Percentiles rank a stretch among this genome's conserved stretches.
Conservation (phyloP, 2,113 vertebrate species). For the Pithys albifrons region DNA sequence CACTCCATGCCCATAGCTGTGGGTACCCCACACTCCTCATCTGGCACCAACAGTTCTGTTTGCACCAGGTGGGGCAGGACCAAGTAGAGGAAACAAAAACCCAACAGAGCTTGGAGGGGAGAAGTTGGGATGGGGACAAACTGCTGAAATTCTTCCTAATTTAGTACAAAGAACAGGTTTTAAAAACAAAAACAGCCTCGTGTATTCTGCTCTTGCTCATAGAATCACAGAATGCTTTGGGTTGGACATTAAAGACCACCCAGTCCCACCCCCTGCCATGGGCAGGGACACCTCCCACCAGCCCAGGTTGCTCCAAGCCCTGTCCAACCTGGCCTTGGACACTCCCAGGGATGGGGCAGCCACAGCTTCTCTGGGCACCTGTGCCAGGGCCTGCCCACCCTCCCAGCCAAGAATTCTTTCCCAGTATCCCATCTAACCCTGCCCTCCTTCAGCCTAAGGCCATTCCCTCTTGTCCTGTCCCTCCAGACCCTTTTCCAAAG, state of each 20-base stretch:
- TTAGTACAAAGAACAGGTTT: not conserved
- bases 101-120: accelerated
- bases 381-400: not conserved
- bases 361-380: not conserved
- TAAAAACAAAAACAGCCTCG: not conserved
- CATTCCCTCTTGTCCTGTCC: not conserved
- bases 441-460: not conserved
- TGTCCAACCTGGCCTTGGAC: not conserved
- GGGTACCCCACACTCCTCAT: not conserved
- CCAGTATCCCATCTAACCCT: not conserved
- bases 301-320: not conserved
- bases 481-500: not conserved
- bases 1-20: not conserved
- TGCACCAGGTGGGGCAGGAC: not conserved
- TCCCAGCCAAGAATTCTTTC: not conserved
- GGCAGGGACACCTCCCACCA: not conserved
- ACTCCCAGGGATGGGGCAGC: not conserved
- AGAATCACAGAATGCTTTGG: not conserved
- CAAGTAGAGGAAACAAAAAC: not conserved
- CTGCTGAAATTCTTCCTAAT: not conserved
- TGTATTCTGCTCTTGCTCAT: not conserved
- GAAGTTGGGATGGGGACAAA: not conserved
- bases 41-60: accelerated
- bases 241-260: not conserved
- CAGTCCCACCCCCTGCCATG: not conserved